Evolutionary conservation across 1,140 invertebrate genomes (phyloP).

Genomic region (Elymnias hypermnestra): DNA sequence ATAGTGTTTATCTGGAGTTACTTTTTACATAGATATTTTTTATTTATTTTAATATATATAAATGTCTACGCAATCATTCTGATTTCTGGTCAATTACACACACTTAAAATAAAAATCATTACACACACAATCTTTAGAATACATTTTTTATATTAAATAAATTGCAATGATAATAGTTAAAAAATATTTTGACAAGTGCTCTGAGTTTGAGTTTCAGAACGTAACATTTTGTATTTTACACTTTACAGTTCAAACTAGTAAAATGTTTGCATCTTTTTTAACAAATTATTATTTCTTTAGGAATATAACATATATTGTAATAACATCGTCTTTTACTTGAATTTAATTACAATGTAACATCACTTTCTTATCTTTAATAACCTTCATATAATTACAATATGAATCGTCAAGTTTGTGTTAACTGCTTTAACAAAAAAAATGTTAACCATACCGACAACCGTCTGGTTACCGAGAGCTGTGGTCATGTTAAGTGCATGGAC

Average conservation of each 20-base stretch:
- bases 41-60: no score
- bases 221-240: constrained; percentile 3
- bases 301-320: no score
- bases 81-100: no score
- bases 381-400: constrained; percentile 39
- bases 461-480: constrained; percentile 74
- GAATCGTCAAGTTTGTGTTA: constrained; percentile 61
- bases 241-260: not conserved
- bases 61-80: no score
- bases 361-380: not conserved
- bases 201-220: not conserved
- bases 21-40: no score
- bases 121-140: no score
- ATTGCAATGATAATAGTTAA: no score
- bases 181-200: no score
- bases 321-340: no score
- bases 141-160: no score
- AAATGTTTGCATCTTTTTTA: not conserved
- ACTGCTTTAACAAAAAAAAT: constrained; percentile 55
- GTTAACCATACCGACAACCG: constrained; percentile 71
- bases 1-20: no score
- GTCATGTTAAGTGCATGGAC: constrained; percentile 75
- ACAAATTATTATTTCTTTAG: not conserved
- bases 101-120: no score
- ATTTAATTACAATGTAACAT: not conserved